Conservation (phyloP, 2,888 invertebrate genomes). For the Tethea ocularis region DNA sequence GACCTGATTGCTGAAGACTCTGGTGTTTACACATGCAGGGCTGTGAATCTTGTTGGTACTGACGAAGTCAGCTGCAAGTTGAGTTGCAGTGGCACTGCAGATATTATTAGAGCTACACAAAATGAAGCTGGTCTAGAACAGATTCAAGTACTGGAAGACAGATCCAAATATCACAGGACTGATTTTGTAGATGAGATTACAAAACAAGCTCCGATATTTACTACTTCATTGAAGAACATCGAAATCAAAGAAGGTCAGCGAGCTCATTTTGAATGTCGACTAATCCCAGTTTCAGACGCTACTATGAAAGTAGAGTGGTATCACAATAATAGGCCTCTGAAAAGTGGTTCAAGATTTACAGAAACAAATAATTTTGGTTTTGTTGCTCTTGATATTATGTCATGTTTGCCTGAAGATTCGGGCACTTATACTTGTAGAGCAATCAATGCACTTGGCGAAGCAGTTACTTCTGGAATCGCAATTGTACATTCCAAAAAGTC, state of each 20-base stretch:
- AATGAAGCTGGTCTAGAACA: conserved; percentile 95
- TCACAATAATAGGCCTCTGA: conserved; percentile 94
- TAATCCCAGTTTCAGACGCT: conserved; percentile 96
- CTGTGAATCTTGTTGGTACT: conserved; percentile 94
- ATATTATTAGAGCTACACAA: conserved; percentile 92
- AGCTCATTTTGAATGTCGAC: conserved; percentile 96
- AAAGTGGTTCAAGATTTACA: conserved; percentile 97
- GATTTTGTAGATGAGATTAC: conserved; percentile 92
- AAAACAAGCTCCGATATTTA: conserved; percentile 96
- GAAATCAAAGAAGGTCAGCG: conserved; percentile 97
- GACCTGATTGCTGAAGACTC: conserved; percentile 98
- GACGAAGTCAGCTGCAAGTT: conserved; percentile 92
- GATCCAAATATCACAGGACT: conserved; percentile 89
- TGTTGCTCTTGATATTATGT: conserved; percentile 97
- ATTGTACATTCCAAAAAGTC: conserved; percentile 92
- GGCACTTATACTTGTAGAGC: conserved; percentile 98
- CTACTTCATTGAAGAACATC: conserved; percentile 94
- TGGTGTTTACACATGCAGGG: conserved; percentile 96
- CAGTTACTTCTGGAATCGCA: conserved; percentile 95
- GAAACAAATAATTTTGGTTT: conserved; percentile 99
- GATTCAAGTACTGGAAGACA: conserved; percentile 95
- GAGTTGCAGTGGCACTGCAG: conserved; percentile 89
- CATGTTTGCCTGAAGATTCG: conserved; percentile 97
- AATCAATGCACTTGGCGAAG: conserved; percentile 95
- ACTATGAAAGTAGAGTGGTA: conserved; percentile 98